Conservation (phyloP, 2,888 invertebrate species). For the Deroplatys truncata region DNA sequence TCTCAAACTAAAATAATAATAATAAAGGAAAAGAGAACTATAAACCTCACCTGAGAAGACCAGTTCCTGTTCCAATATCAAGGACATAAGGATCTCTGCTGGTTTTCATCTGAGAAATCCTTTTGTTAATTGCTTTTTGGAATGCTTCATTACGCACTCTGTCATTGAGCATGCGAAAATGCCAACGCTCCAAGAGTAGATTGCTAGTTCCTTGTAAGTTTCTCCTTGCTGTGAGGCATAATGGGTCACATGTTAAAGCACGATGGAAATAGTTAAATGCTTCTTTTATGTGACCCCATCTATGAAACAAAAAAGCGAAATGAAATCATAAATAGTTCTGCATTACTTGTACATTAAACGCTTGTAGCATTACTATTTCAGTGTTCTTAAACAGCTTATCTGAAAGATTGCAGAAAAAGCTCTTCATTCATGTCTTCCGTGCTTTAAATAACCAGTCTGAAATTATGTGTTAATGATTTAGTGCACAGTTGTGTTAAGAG, state of each 20-base stretch:
- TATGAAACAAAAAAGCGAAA: constrained; percentile 39
- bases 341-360: background rate
- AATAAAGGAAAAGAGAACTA: too few relatives aligned
- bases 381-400: background rate
- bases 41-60: constrained; percentile 54
- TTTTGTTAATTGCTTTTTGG: constrained; percentile 56
- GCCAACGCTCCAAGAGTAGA: constrained; percentile 71
- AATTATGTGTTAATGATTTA: too few relatives aligned
- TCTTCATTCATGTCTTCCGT: too few relatives aligned
- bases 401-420: background rate
- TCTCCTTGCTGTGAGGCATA: constrained; percentile 57
- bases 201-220: constrained; percentile 66
- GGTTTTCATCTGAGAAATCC: constrained; percentile 46
- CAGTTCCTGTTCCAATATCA: constrained; percentile 76
- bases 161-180: constrained; percentile 80
- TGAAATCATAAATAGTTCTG: background rate
- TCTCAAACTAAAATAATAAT: too few relatives aligned
- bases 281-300: constrained; percentile 53
- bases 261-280: constrained; percentile 55
- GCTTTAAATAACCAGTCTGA: too few relatives aligned
- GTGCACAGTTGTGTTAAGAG: too few relatives aligned
- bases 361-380: background rate
- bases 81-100: constrained; percentile 50
- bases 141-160: constrained; percentile 62
- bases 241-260: constrained; percentile 49